These are phyloP conservation scores for Lophius americanus DNA, from an alignment of 2,797 vertebrate genomes.

Conservation along the genomic window DNA sequence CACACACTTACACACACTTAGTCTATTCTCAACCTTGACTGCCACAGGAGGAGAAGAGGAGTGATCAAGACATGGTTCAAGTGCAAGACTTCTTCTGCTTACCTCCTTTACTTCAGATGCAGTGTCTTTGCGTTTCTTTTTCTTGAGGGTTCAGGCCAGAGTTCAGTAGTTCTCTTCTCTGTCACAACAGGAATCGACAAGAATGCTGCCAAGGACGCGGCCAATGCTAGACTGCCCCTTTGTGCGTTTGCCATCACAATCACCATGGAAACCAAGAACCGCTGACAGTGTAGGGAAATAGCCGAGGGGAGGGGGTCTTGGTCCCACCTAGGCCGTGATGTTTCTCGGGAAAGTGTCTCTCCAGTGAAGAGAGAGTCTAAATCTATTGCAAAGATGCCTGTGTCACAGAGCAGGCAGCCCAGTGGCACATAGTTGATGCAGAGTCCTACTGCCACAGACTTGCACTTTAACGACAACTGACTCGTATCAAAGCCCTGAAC, in stretches of 20 bases:
- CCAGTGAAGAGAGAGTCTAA: conserved; percentile 57
- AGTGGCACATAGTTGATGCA: conserved; percentile 73
- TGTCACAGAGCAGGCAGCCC: conserved; percentile 68
- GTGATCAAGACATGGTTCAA: conserved; percentile 53
- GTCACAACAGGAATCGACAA: conserved; percentile 62
- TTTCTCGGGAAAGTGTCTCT: conserved; percentile 40
- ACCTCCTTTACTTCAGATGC: conserved; percentile 80
- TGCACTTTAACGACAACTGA: conserved; percentile 87
- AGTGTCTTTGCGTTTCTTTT: conserved; percentile 71
- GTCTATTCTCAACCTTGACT: conserved; percentile 63
- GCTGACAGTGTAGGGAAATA: conserved; percentile 50
- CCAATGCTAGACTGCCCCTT: conserved; percentile 59
- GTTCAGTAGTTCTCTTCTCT: conserved; percentile 67
- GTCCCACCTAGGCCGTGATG: conserved; percentile 49
- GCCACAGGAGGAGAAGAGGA: conserved; percentile 68
- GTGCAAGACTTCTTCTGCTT: conserved; percentile 72
- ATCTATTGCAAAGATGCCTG: conserved; percentile 80
- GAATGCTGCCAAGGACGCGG: conserved; percentile 63
- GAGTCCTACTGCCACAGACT: conserved; percentile 86
- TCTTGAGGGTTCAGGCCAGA: conserved; percentile 67
- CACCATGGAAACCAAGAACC: conserved; percentile 74
- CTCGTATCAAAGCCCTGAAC: conserved; percentile 80
- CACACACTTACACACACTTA: conserved; percentile 45
- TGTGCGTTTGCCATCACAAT: conserved; percentile 76
- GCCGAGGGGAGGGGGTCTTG: conserved; percentile 45